Percentiles rank a stretch among this genome's conserved stretches.
Conservation (phyloP, 2,113 vertebrate species). For the Notothenia coriiceps region DNA sequence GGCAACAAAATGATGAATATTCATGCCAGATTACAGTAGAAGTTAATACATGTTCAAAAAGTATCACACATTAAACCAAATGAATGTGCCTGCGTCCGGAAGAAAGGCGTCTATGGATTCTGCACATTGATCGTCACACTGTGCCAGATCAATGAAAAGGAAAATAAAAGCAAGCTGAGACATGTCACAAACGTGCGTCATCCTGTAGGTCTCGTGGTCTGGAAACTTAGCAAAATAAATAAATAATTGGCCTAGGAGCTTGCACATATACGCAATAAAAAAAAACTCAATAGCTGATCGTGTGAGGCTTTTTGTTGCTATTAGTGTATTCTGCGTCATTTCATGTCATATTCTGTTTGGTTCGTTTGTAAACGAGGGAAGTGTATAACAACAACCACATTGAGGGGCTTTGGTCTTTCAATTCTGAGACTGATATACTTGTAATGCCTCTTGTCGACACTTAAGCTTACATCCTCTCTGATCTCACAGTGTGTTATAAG, state of each 20-base stretch:
- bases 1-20: not conserved
- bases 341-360: constrained; percentile 12
- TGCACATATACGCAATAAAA: too few species aligned
- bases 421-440: not conserved
- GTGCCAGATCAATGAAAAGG: too few species aligned
- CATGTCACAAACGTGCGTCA: too few species aligned
- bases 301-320: too few species aligned
- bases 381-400: too few species aligned
- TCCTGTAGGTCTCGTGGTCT: too few species aligned
- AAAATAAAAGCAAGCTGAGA: too few species aligned
- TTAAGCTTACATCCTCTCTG: not conserved
- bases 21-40: not conserved
- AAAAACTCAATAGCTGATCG: too few species aligned
- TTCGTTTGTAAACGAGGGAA: not conserved
- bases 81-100: not conserved
- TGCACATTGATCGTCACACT: not conserved
- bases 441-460: not conserved
- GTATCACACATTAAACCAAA: not conserved
- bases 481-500: not conserved
- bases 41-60: not conserved
- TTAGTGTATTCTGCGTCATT: not conserved
- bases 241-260: too few species aligned
- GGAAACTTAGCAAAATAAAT: too few species aligned
- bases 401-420: not conserved
- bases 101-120: not conserved